Evolutionary conservation across 2,113 vertebrate species (phyloP).

Genomic region (Mastomys coucha): DNA sequence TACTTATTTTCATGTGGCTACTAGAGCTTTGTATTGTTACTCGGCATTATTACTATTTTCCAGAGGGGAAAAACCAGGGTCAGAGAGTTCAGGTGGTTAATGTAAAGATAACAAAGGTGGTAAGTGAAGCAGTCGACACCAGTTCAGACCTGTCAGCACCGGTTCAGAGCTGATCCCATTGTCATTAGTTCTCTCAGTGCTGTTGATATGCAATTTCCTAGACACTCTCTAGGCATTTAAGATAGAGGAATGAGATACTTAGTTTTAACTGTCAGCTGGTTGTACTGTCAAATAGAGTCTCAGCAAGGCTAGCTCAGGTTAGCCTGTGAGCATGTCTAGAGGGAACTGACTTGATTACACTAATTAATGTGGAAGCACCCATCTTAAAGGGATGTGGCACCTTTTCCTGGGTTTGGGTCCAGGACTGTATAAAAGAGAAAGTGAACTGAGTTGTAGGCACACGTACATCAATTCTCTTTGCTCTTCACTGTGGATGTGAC

Average conservation of each 20-base stretch:
- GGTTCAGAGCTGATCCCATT: too few species aligned
- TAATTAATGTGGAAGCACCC: neutral
- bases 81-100: neutral
- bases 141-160: neutral
- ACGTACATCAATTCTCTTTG: neutral
- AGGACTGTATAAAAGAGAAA: neutral
- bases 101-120: neutral
- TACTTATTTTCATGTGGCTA: neutral
- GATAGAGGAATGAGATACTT: neutral
- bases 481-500: neutral
- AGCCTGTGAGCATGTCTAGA: neutral
- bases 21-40: neutral
- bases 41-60: conserved; percentile 12
- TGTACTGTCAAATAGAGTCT: neutral
- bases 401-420: neutral
- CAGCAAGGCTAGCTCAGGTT: neutral
- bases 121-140: neutral
- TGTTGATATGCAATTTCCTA: neutral
- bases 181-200: neutral
- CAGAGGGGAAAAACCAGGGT: neutral
- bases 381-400: neutral
- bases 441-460: neutral
- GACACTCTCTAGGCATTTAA: neutral
- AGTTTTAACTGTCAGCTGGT: neutral
- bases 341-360: neutral